Base-by-base conservation (phyloP, 2,888 invertebrate species). In the Sepiola atlantica region DNA sequence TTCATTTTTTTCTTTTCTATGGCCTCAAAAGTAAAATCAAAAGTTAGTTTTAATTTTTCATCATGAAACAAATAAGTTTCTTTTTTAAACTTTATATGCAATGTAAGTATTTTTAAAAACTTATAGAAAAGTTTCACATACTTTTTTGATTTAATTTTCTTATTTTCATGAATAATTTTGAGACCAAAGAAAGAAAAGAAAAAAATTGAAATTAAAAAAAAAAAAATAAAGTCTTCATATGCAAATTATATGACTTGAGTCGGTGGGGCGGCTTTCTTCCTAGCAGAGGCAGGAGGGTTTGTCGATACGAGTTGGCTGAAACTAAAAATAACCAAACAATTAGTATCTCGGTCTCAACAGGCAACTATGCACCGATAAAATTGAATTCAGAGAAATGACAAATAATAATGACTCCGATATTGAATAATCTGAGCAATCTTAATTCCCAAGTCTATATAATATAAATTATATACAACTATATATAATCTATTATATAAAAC, bases 231-330 rank as follows among this genome's bases (percentile, higher is more conserved):
- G 92, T 92, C 92, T 92, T 92, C 92, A 92, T 92, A 92, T 45
- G 92, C 92, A 57, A 55, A 55, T 93, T 93, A 96, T 94, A 96
- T 94, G 94, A 96, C 95, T 95, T 96, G 96, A 90, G 96, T 95
- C 93, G 95, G 95, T 94, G 94, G 94, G 92, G 92, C 90, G 35
- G 55, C 94, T 94, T 95, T 95, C 94, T 95, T 95, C 95, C 94
- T 95, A 93, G 94, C 57, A 35, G 94, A 93, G 92, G 93, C 94
- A 92, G 94, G 95, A 35, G 94, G 94, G 6, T 94, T 94, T 32
- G 95, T 94, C 35, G 96, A 96, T 94, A 96, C 96, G 94, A 97
- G 95, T 95, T 96, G 96, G 95, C 97, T 96, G 96, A 97, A 97
- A 96, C 96, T 96, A 95, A 95, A 96, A 95, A 90, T 90, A 90